phyloP scores from a whole-genome alignment of 2,888 invertebrate species.

The Cephus rjabovi region DNA sequence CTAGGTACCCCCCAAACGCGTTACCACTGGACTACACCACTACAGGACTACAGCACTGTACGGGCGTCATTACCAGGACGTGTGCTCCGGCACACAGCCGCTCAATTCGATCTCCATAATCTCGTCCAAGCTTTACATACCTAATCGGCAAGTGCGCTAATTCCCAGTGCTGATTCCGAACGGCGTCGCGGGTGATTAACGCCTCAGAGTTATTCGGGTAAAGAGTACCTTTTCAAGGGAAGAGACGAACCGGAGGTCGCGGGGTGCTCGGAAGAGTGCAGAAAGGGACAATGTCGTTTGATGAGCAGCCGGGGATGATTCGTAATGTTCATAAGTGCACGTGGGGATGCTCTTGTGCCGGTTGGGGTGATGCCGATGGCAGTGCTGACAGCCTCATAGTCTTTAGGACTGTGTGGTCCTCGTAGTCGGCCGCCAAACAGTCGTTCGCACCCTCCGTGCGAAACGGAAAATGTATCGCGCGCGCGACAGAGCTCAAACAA shows the following conservation, averaged over 20 bases:
- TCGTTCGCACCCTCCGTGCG: constrained; percentile 38
- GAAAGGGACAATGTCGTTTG: no score
- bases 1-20: constrained; percentile 16
- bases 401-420: background rate
- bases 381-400: background rate
- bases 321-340: no score
- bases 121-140: constrained; percentile 48
- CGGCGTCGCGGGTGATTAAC: constrained; percentile 34
- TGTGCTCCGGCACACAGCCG: constrained; percentile 9
- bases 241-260: no score
- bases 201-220: constrained; percentile 1
- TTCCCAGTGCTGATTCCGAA: constrained; percentile 39
- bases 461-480: constrained; percentile 59
- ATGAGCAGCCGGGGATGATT: no score
- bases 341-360: no score
- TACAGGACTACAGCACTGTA: background rate
- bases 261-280: no score
- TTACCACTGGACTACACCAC: constrained; percentile 24
- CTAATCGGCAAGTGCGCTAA: constrained; percentile 42
- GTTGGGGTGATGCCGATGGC: no score
- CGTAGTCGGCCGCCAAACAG: constrained; percentile 15
- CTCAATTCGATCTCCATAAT: constrained; percentile 56
- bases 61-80: constrained; percentile 16
- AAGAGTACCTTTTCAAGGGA: background rate
- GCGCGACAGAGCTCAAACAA: constrained; percentile 59